These are phyloP conservation scores for Potamarius usumacintae DNA, from an alignment of 2,113 vertebrate species.

Conservation along the genomic window DNA sequence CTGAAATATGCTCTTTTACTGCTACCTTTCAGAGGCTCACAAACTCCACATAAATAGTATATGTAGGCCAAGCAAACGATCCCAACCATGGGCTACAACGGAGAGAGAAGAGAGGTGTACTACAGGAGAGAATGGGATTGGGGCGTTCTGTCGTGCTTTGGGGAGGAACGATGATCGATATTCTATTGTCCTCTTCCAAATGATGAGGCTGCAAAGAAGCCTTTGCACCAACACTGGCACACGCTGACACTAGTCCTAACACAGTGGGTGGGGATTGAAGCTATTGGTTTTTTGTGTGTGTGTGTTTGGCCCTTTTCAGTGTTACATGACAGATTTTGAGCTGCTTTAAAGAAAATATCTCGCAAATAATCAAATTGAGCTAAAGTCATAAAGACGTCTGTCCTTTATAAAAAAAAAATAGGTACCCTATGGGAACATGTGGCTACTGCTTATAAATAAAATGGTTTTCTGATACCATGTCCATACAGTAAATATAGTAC, in stretches of 20 bases:
- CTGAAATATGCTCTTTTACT: slow-evolving; percentile 39
- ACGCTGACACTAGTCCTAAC: background rate
- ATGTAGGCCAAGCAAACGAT: slow-evolving; percentile 29
- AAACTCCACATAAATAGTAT: slow-evolving; percentile 26
- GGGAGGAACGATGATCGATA: slow-evolving; percentile 27
- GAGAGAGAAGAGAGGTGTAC: slow-evolving; percentile 19
- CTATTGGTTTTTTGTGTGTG: too few relatives aligned
- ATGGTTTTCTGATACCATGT: too few relatives aligned
- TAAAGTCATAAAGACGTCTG: too few relatives aligned
- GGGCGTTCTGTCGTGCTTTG: slow-evolving; percentile 13
- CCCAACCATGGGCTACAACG: background rate
- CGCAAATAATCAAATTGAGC: too few relatives aligned
- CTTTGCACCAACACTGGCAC: background rate
- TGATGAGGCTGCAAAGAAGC: background rate
- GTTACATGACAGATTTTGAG: background rate
- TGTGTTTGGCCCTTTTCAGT: background rate
- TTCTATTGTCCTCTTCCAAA: slow-evolving; percentile 24
- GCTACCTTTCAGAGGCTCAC: background rate
- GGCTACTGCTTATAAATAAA: too few relatives aligned
- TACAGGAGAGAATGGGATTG: slow-evolving; percentile 19
- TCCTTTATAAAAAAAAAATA: too few relatives aligned
- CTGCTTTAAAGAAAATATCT: background rate
- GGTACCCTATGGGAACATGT: too few relatives aligned
- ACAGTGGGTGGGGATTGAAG: background rate
- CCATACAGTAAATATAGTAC: too few relatives aligned